Conservation (phyloP, 2,113 vertebrate species). For the Thunnus thynnus region DNA sequence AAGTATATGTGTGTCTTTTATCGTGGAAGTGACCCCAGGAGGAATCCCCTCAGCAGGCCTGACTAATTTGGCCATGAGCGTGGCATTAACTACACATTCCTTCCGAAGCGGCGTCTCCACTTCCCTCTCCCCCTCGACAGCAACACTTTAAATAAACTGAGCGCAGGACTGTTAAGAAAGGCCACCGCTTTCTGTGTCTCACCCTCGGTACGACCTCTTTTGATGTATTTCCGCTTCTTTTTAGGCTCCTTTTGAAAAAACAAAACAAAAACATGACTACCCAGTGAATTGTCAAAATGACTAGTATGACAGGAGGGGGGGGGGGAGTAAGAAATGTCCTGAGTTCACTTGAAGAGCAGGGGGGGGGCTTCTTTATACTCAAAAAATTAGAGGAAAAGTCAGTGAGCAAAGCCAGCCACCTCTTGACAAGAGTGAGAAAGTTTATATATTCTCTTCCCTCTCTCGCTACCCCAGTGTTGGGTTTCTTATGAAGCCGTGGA, state of each 20-base stretch:
- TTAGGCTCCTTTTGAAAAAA: slow-evolving; percentile 48
- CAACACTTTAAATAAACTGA: slow-evolving; percentile 74
- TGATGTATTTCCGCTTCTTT: slow-evolving; percentile 71
- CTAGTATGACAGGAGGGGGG: slow-evolving; percentile 27
- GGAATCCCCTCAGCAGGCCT: slow-evolving; percentile 59
- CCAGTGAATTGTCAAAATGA: slow-evolving; percentile 51
- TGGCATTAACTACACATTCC: slow-evolving; percentile 81
- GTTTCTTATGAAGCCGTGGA: slow-evolving; percentile 66
- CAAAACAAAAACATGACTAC: slow-evolving; percentile 35
- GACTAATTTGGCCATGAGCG: slow-evolving; percentile 77
- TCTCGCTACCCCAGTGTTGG: slow-evolving; percentile 32
- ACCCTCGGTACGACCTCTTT: slow-evolving; percentile 36
- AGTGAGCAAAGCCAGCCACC: slow-evolving; percentile 70
- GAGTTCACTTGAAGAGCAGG: slow-evolving; percentile 13
- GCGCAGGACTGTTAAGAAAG: slow-evolving; percentile 42
- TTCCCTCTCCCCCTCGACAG: slow-evolving; percentile 40
- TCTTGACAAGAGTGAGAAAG: slow-evolving; percentile 70
- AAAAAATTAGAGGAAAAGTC: slow-evolving; percentile 57
- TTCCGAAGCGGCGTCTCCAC: slow-evolving; percentile 60
- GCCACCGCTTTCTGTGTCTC: slow-evolving; percentile 53
- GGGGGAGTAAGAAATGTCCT: slow-evolving; percentile 20
- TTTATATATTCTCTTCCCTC: slow-evolving; percentile 56
- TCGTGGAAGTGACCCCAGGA: slow-evolving; percentile 45
- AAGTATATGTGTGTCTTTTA: slow-evolving; percentile 14
- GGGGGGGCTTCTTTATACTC: slow-evolving; percentile 25